Conservation (phyloP, 2,888 invertebrate genomes). For the Heliothis peltigera region DNA sequence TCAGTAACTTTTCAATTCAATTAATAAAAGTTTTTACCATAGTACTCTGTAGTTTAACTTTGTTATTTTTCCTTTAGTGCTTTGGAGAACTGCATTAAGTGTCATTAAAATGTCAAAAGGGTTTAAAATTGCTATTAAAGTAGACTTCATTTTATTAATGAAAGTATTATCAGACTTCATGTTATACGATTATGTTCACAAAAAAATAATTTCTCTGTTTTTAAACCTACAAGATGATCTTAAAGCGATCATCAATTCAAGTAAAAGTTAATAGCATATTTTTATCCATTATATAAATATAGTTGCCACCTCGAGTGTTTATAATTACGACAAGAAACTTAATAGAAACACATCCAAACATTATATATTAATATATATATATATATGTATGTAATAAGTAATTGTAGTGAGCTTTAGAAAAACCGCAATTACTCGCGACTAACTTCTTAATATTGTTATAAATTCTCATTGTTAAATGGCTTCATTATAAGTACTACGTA, state of each 20-base stretch:
- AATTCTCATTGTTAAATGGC: not conserved
- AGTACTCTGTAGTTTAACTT: conserved; percentile 10
- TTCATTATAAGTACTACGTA: not conserved
- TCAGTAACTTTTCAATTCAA: conserved; percentile 41
- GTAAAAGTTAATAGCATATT: too few species aligned
- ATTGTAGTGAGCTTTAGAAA: not conserved
- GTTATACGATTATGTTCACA: too few species aligned
- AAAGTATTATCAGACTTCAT: too few species aligned
- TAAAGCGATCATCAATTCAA: too few species aligned
- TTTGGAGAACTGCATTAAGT: conserved; percentile 31
- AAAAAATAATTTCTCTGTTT: too few species aligned
- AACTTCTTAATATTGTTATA: not conserved
- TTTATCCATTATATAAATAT: too few species aligned
- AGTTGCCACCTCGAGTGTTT: too few species aligned
- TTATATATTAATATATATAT: not conserved
- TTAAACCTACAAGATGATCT: too few species aligned
- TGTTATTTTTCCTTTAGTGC: conserved; percentile 14
- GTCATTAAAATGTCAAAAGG: conserved; percentile 17
- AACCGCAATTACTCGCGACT: not conserved
- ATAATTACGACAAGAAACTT: too few species aligned
- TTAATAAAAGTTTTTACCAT: conserved; percentile 36
- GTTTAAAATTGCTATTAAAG: not conserved
- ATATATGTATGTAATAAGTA: not conserved
- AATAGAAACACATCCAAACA: too few species aligned
- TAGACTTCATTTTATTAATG: too few species aligned